Evolutionary conservation across 2,888 invertebrate genomes (phyloP).

Genomic region (Platynereis dumerilii): DNA sequence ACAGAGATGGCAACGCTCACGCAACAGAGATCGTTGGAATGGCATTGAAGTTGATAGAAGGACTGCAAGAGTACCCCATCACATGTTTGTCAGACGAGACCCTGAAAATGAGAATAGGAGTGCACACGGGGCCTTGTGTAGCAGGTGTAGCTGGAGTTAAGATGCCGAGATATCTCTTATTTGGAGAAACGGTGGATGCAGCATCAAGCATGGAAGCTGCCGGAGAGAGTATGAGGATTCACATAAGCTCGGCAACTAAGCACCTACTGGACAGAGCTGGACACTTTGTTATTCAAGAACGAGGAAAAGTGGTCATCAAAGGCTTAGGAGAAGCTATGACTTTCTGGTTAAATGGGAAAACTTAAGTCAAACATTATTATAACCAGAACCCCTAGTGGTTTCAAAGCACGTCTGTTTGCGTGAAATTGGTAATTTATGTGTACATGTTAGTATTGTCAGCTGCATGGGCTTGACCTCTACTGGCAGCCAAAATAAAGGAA

Average conservation of each 20-base stretch:
- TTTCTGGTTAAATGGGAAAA: background rate
- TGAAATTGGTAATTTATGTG: too few species aligned
- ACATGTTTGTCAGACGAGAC: background rate
- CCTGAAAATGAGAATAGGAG: constrained; percentile 3
- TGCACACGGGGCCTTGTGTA: background rate
- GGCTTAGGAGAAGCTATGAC: background rate
- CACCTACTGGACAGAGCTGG: background rate
- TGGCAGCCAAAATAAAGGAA: too few species aligned
- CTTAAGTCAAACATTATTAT: too few species aligned
- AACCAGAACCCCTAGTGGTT: too few species aligned
- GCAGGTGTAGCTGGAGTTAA: background rate
- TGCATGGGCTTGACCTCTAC: too few species aligned
- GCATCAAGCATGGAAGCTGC: constrained; percentile 6
- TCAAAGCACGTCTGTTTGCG: too few species aligned
- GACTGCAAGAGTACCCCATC: background rate
- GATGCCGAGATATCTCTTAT: constrained; percentile 4
- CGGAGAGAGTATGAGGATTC: background rate
- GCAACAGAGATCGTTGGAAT: background rate
- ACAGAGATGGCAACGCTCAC: background rate
- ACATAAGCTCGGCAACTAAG: background rate
- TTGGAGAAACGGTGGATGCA: constrained; percentile 2
- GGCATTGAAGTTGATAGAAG: background rate
- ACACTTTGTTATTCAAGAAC: background rate
- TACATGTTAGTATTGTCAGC: too few species aligned
- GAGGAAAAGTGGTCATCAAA: constrained; percentile 2